phyloP scores from a whole-genome alignment of 2,888 invertebrate species.

The Lacanobia oleracea region DNA sequence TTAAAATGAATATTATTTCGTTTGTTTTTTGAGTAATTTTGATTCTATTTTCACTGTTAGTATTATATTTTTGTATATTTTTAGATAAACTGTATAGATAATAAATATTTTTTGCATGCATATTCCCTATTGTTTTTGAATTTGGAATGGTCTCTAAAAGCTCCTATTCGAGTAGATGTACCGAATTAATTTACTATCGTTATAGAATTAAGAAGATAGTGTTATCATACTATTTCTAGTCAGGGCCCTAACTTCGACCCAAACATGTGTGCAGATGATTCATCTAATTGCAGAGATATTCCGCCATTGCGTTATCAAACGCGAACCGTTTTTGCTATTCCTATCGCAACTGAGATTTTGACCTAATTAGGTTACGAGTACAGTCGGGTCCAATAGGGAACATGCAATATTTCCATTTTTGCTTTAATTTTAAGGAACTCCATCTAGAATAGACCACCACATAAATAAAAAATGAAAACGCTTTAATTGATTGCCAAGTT shows the following conservation, averaged over 20 bases:
- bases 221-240: conserved; percentile 39
- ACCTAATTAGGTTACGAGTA: conserved; percentile 11
- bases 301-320: conserved; percentile 15
- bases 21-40: too few species aligned
- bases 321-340: neutral
- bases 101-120: too few species aligned
- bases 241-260: conserved; percentile 25
- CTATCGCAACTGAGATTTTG: conserved; percentile 18
- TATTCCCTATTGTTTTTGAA: neutral
- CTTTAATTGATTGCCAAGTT: too few species aligned
- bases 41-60: too few species aligned
- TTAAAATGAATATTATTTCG: too few species aligned
- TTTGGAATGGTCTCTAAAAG: neutral
- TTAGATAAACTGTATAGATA: too few species aligned
- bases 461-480: too few species aligned
- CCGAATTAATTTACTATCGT: neutral
- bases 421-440: too few species aligned
- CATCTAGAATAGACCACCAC: too few species aligned
- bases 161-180: neutral
- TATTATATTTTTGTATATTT: too few species aligned
- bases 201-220: conserved; percentile 23
- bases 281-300: conserved; percentile 20
- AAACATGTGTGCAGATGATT: conserved; percentile 49
- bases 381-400: neutral
- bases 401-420: too few species aligned